Base-by-base conservation (phyloP, 2,797 vertebrate genomes). In the Fistularia commersonii region DNA sequence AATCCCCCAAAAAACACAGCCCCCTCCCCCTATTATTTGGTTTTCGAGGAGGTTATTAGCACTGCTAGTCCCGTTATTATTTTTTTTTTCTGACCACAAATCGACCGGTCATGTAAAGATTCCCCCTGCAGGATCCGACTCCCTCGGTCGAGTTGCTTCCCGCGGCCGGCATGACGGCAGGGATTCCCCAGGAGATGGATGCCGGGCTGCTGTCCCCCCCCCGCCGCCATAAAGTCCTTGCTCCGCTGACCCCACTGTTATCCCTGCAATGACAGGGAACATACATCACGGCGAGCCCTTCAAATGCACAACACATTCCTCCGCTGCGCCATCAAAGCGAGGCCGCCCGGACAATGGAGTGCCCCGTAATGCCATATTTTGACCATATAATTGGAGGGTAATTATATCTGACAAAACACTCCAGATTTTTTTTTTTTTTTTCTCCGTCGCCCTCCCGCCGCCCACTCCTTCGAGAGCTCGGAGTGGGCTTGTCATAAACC, bases 181-280 rank as follows among this genome's bases (percentile, higher is more conserved):
- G 37, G 61, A 75, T 64, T 61, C 78, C 88, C 84, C 79, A 81
- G 87, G 89, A 90, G 90, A 89, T 90, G 89, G 89, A 82, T 82
- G 87, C 87, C 78, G 81, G 3, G 4, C 23, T 23, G 23, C 23
- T 23, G 23, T 23, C 23, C 23, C 4, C 4, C 23, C 23, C 4
- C 23, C 23, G 2, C 23, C 23, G 4, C 2, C 23, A 4, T 23
- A 23, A 23, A 55, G 43, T 60, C 51, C 83, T 84, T 52, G 80
- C 85, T 92, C 88, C 61, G 79, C 87, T 82, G 81, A 82, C 82
- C 88, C 90, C 75, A 79, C 86, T 96, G 94, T 95, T 96, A 93
- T 94, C 93, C 91, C 92, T 90, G 86, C 87, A 62, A 48, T 94
- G 93, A 95, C 93, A 93, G 92, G 89, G 90, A 92, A 89, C 93